phyloP scores from a whole-genome alignment of 2,113 vertebrate genomes.

The Micronycteris hirsuta region DNA sequence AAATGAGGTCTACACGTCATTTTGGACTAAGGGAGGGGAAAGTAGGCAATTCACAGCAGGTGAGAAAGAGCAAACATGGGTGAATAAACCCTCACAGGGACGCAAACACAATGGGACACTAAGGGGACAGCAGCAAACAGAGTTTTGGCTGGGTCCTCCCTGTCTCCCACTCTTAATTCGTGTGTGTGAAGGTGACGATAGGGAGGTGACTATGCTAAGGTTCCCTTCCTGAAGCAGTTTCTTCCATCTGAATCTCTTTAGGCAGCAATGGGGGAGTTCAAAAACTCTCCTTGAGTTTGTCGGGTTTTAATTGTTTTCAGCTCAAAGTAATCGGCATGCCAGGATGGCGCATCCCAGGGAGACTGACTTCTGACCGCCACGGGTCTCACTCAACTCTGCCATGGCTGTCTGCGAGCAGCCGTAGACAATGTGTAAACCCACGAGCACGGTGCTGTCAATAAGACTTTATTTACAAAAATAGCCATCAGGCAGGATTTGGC shows the following conservation, averaged over 20 bases:
- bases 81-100: not conserved
- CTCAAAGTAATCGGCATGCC: not conserved
- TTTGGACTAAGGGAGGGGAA: not conserved
- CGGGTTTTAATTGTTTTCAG: not conserved
- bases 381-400: not conserved
- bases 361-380: too few relatives aligned
- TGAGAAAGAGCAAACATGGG: not conserved
- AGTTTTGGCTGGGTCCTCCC: not conserved
- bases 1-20: not conserved
- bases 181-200: not conserved
- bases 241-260: not conserved
- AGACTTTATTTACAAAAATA: conserved; percentile 10
- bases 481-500: not conserved
- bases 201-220: too few relatives aligned
- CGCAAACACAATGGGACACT: not conserved
- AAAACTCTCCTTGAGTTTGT: not conserved
- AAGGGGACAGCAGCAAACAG: too few relatives aligned
- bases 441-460: not conserved
- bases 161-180: not conserved
- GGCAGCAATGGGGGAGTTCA: not conserved
- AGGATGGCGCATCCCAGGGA: not conserved
- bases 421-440: not conserved
- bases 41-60: not conserved
- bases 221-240: not conserved
- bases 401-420: not conserved